Conservation (phyloP, 2,888 invertebrate species). For the Eugnorisma glareosa region DNA sequence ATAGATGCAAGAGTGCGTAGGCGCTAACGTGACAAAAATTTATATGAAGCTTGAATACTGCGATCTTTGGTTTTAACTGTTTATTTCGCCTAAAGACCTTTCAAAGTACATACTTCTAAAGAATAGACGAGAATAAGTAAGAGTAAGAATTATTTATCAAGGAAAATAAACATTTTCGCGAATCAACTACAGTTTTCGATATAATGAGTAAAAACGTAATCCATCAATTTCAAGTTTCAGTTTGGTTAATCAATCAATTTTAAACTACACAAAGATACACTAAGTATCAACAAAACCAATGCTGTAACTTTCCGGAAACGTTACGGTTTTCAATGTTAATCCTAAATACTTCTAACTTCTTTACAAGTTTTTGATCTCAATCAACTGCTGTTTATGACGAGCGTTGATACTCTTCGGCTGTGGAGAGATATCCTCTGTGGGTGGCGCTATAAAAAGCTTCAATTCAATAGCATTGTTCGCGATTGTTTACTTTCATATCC, state of each 20-base stretch:
- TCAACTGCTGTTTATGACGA: conserved; percentile 26
- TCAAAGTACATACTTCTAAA: background rate
- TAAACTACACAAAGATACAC: conserved; percentile 1
- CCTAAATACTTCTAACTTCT: conserved; percentile 19
- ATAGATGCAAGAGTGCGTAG: conserved; percentile 13
- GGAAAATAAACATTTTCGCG: background rate
- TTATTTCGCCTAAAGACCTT: background rate
- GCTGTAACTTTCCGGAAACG: conserved; percentile 5
- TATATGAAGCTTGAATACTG: background rate
- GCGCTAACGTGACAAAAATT: conserved; percentile 20
- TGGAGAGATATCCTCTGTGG: conserved; percentile 26
- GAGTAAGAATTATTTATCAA: background rate
- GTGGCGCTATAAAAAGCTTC: conserved; percentile 33
- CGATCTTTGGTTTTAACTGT: conserved; percentile 1
- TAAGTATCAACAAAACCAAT: conserved; percentile 13
- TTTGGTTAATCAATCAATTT: background rate
- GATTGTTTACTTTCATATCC: conserved; percentile 51
- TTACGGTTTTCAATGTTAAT: conserved; percentile 18
- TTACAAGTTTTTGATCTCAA: conserved; percentile 17
- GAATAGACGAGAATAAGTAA: too few species aligned
- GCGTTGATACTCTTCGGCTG: background rate
- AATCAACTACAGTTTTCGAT: background rate
- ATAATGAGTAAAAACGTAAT: background rate
- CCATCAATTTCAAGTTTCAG: background rate
- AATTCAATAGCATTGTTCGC: conserved; percentile 18